These are phyloP conservation scores for Pachydiplax longipennis DNA, from an alignment of 2,888 invertebrate genomes.

Conservation along the genomic window DNA sequence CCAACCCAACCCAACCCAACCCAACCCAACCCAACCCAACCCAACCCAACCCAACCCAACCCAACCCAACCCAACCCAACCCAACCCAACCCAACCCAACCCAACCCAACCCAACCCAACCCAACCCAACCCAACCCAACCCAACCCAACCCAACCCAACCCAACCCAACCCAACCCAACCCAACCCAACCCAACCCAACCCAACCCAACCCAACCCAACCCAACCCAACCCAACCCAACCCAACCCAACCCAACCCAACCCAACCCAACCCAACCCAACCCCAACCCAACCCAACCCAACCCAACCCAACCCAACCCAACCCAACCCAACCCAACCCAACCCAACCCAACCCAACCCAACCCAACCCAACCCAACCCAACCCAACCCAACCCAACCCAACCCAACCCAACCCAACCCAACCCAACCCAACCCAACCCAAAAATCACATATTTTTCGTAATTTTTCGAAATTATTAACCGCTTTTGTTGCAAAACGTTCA, in stretches of 20 bases:
- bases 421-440: no score
- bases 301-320: not conserved
- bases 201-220: conserved; percentile 1
- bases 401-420: conserved; percentile 1
- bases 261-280: conserved; percentile 1
- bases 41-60: conserved; percentile 1
- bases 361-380: conserved; percentile 1
- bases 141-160: not conserved
- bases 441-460: no score
- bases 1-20: conserved; percentile 1
- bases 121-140: conserved; percentile 1
- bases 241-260: conserved; percentile 1
- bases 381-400: conserved; percentile 1
- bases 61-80: conserved; percentile 1
- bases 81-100: conserved; percentile 1
- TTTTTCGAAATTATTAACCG: no score
- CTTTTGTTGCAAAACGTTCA: no score
- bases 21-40: conserved; percentile 1
- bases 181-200: not conserved
- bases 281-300: no score
- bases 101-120: not conserved
- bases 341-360: conserved; percentile 1
- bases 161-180: conserved; percentile 1
- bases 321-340: not conserved
- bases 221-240: not conserved